Percentiles rank a stretch among this genome's conserved stretches.
These are phyloP conservation scores for silkworm (Bombyx mori) DNA, from an alignment of 1,140 invertebrate species.

Conservation along the genomic window ASM3026992v2 NC_085107.1:5346001-5346500, in stretches of 20 bases:
- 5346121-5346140: background rate
- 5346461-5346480: slow-evolving; percentile 82
- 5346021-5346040: too few relatives aligned
- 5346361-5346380: too few relatives aligned
- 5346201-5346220: slow-evolving; percentile 82
- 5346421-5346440: too few relatives aligned
- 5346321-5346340: slow-evolving; percentile 80
- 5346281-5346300: slow-evolving; percentile 79
- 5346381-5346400: too few relatives aligned
- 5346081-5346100: background rate
- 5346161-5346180: slow-evolving; percentile 1
- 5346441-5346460: too few relatives aligned
- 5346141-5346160: background rate
- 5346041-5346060: too few relatives aligned
- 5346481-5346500: slow-evolving; percentile 90
- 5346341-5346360: slow-evolving; percentile 77
- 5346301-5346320: slow-evolving; percentile 78
- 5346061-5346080: too few relatives aligned
- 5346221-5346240: slow-evolving; percentile 85
- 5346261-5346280: slow-evolving; percentile 84
- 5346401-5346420: too few relatives aligned
- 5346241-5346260: slow-evolving; percentile 84
- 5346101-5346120: background rate
- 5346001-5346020: too few relatives aligned
- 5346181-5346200: slow-evolving; percentile 67